A percentile compares a stretch with the other conserved stretches of the same genome.
phyloP scores from a whole-genome alignment of 1,140 invertebrate genomes.

The Apis dorsata region DNA sequence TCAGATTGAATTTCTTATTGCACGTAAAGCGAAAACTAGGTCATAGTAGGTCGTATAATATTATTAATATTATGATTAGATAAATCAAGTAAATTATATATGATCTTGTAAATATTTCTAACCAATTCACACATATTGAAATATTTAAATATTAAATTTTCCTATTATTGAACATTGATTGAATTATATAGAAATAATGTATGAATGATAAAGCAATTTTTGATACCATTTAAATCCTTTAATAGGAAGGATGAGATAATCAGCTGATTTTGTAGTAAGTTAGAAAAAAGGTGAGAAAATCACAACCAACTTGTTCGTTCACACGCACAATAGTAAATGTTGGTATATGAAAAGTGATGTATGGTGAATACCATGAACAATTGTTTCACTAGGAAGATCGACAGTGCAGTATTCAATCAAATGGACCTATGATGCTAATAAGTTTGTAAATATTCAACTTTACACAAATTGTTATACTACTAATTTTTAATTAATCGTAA shows the following conservation, averaged over 20 bases:
- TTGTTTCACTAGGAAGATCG: constrained; percentile 28
- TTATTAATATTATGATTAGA: not conserved
- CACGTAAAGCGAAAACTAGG: not conserved
- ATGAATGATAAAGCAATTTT: not conserved
- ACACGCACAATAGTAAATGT: not conserved
- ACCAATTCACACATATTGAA: not conserved
- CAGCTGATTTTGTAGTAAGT: constrained; percentile 6
- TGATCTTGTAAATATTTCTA: not conserved
- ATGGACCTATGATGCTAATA: constrained; percentile 9
- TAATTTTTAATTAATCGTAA: not conserved
- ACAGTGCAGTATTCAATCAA: constrained; percentile 27
- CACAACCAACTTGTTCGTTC: constrained; percentile 10
- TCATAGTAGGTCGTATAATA: not conserved
- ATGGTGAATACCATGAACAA: constrained; percentile 19
- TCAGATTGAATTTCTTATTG: not conserved
- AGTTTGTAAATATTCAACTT: constrained; percentile 14
- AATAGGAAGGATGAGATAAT: not conserved
- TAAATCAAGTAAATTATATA: not conserved
- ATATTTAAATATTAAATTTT: constrained; percentile 5
- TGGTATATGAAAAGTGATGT: constrained; percentile 20
- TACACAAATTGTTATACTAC: not conserved
- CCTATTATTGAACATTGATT: not conserved
- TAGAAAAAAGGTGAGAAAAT: constrained; percentile 6
- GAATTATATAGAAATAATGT: not conserved
- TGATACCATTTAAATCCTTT: not conserved